These are phyloP conservation scores for Sebastes umbrosus DNA, from an alignment of 2,797 vertebrate genomes.

Conservation along the genomic window DNA sequence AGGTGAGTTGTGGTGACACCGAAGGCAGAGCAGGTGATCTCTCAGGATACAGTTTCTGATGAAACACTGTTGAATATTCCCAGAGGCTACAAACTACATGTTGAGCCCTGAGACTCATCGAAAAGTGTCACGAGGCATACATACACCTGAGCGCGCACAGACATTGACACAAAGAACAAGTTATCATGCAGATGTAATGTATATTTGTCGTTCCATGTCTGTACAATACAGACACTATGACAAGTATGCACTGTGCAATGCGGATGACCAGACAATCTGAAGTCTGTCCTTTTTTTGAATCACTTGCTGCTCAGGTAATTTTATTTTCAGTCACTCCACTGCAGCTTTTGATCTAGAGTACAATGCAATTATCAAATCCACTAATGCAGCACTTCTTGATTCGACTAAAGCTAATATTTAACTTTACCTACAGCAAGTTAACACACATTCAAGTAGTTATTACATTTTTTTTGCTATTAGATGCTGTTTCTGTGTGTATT, in stretches of 20 bases:
- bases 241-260: background rate
- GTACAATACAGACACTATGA: background rate
- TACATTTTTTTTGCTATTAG: background rate
- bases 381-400: background rate
- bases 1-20: slow-evolving; percentile 45
- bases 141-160: background rate
- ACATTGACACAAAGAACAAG: slow-evolving; percentile 5
- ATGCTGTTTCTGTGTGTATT: background rate
- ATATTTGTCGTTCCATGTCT: background rate
- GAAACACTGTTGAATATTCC: slow-evolving; percentile 65
- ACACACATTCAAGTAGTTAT: background rate
- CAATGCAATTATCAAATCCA: background rate
- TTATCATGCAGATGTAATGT: background rate
- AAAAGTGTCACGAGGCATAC: slow-evolving; percentile 47
- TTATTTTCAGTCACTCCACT: background rate
- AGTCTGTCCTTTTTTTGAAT: background rate
- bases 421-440: background rate
- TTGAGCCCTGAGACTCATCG: slow-evolving; percentile 55
- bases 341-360: background rate
- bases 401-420: background rate
- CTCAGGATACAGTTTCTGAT: slow-evolving; percentile 70
- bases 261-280: background rate
- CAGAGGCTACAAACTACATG: slow-evolving; percentile 49
- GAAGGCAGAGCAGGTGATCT: slow-evolving; percentile 57
- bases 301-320: background rate